phyloP scores from a whole-genome alignment of 2,113 vertebrate species.

The Lagenorhynchus albirostris region DNA sequence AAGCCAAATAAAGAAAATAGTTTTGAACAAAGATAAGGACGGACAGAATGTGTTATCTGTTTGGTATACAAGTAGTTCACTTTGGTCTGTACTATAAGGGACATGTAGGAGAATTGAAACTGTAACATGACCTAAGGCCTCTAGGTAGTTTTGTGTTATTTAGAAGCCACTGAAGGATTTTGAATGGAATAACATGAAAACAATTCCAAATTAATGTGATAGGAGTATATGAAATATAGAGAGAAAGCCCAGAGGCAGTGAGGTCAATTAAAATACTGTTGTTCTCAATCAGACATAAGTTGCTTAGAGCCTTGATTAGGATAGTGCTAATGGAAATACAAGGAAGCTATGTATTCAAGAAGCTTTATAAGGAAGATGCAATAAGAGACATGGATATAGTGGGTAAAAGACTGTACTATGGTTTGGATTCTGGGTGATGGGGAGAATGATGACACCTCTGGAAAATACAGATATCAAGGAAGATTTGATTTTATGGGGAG shows the following conservation, averaged over 20 bases:
- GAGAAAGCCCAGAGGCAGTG: not conserved
- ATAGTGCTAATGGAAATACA: not conserved
- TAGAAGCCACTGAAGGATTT: not conserved
- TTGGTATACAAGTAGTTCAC: not conserved
- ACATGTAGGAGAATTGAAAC: not conserved
- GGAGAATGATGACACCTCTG: not conserved
- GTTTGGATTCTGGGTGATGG: not conserved
- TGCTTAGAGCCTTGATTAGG: not conserved
- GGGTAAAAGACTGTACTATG: not conserved
- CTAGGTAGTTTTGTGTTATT: not conserved
- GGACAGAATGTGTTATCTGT: not conserved
- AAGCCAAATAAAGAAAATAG: not conserved
- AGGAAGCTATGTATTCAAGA: not conserved
- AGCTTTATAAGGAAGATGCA: not conserved
- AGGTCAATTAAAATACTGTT: not conserved
- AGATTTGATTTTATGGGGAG: not conserved
- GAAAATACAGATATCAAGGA: not conserved
- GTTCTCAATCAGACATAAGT: not conserved
- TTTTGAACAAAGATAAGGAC: not conserved
- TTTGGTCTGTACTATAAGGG: not conserved
- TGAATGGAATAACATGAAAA: conserved; percentile 4
- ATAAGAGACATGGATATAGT: not conserved
- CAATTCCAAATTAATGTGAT: not conserved
- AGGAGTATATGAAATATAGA: not conserved
- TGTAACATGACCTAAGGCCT: not conserved